These are phyloP conservation scores for Formica selysi DNA, from an alignment of 1,140 invertebrate genomes.

Conservation along the genomic window DNA sequence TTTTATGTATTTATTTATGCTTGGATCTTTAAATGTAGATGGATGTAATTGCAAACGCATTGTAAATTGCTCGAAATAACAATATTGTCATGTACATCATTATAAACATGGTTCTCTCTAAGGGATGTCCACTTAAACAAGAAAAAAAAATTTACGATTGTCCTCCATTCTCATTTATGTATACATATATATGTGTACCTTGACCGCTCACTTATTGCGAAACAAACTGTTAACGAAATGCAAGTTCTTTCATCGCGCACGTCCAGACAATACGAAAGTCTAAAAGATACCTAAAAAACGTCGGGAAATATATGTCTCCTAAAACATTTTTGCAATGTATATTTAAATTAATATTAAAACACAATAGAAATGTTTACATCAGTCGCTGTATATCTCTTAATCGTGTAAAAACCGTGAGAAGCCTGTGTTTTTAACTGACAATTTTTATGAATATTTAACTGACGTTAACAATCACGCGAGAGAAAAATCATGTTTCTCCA, in stretches of 20 bases:
- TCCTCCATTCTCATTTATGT: slow-evolving; percentile 27
- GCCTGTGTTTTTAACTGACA: no score
- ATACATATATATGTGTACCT: not conserved
- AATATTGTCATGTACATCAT: not conserved
- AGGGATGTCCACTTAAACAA: no score
- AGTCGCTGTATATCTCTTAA: not conserved
- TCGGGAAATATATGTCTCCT: no score
- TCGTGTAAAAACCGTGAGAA: not conserved
- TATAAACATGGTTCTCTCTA: slow-evolving; percentile 1
- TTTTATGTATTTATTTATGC: not conserved
- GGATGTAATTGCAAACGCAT: not conserved
- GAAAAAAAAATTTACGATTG: slow-evolving; percentile 19
- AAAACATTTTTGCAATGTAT: no score
- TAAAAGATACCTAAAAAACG: no score
- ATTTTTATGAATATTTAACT: slow-evolving; percentile 5
- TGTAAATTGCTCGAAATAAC: not conserved
- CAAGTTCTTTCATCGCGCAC: slow-evolving; percentile 1
- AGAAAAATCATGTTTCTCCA: slow-evolving; percentile 9
- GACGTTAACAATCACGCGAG: not conserved
- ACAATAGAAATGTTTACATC: no score
- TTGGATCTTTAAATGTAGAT: not conserved
- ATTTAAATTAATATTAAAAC: no score
- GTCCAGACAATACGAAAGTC: slow-evolving; percentile 9
- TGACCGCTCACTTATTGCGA: slow-evolving; percentile 35
- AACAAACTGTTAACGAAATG: slow-evolving; percentile 39